Evolutionary conservation across 2,113 vertebrate species (phyloP).

Genomic region (Pseudolaguvia tuberculata): DNA sequence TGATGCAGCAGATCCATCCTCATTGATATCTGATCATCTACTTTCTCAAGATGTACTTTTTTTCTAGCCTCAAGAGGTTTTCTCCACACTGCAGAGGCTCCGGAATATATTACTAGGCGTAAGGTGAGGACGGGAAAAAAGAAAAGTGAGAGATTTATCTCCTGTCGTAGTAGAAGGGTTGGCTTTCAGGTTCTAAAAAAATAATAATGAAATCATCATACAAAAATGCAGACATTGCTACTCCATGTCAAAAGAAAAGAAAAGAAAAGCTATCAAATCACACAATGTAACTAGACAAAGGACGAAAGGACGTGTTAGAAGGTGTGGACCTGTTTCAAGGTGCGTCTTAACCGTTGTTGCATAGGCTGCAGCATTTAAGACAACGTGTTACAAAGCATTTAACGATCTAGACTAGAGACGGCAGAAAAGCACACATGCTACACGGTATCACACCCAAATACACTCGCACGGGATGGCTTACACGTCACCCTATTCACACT

Average conservation of each 20-base stretch:
- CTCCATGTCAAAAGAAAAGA: background rate
- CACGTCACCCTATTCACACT: slow-evolving; percentile 2
- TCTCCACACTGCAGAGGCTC: background rate
- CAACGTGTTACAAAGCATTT: slow-evolving; percentile 19
- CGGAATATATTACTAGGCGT: background rate
- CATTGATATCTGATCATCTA: slow-evolving; percentile 35
- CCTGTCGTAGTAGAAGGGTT: too few relatives aligned
- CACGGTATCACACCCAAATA: slow-evolving; percentile 15
- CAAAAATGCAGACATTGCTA: background rate
- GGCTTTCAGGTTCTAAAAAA: background rate
- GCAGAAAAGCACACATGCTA: slow-evolving; percentile 16
- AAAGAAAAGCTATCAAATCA: background rate
- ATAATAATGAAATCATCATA: too few relatives aligned
- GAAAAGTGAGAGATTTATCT: background rate
- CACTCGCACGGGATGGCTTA: background rate
- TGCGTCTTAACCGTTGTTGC: slow-evolving; percentile 18
- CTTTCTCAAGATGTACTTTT: slow-evolving; percentile 18
- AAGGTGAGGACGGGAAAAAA: background rate
- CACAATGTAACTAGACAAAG: background rate
- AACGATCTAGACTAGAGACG: slow-evolving; percentile 10
- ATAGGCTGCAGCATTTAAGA: slow-evolving; percentile 10
- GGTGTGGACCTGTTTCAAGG: slow-evolving; percentile 25
- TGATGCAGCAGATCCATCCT: slow-evolving; percentile 16
- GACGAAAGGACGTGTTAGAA: slow-evolving; percentile 9
- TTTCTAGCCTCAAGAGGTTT: background rate